These are phyloP conservation scores for Paraplagusia blochii DNA, from an alignment of 2,113 vertebrate genomes.

Conservation along the genomic window DNA sequence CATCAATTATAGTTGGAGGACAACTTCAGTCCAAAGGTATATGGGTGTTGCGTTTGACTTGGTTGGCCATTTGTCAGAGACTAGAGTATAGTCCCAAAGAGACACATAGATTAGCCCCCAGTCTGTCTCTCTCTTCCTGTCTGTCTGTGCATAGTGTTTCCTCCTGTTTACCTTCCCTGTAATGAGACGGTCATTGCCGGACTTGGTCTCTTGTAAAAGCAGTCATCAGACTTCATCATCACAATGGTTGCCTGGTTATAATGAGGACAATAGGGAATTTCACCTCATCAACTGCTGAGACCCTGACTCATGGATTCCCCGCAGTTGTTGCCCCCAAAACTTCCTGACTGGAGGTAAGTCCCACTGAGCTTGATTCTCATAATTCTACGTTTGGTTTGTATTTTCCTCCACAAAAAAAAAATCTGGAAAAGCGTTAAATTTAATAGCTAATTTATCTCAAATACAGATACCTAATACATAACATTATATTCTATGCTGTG, in stretches of 20 bases:
- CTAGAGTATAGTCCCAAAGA: background rate
- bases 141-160: slow-evolving; percentile 42
- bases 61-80: too few species aligned
- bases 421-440: too few species aligned
- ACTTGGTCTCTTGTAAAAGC: slow-evolving; percentile 57
- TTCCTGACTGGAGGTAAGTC: slow-evolving; percentile 27
- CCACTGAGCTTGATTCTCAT: background rate
- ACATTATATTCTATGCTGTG: too few species aligned
- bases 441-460: too few species aligned
- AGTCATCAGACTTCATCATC: slow-evolving; percentile 51
- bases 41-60: too few species aligned
- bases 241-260: slow-evolving; percentile 39
- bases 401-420: background rate
- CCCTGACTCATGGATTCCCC: slow-evolving; percentile 35
- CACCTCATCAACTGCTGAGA: slow-evolving; percentile 32
- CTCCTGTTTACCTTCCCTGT: slow-evolving; percentile 56
- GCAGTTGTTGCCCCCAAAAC: slow-evolving; percentile 18
- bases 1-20: too few species aligned
- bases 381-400: background rate
- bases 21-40: too few species aligned
- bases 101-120: slow-evolving; percentile 34
- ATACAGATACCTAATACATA: too few species aligned
- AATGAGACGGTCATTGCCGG: slow-evolving; percentile 55
- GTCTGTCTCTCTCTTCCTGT: slow-evolving; percentile 46
- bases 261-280: slow-evolving; percentile 48